phyloP scores from a whole-genome alignment of 1,140 invertebrate species.

The Phymastichus coffea region DNA sequence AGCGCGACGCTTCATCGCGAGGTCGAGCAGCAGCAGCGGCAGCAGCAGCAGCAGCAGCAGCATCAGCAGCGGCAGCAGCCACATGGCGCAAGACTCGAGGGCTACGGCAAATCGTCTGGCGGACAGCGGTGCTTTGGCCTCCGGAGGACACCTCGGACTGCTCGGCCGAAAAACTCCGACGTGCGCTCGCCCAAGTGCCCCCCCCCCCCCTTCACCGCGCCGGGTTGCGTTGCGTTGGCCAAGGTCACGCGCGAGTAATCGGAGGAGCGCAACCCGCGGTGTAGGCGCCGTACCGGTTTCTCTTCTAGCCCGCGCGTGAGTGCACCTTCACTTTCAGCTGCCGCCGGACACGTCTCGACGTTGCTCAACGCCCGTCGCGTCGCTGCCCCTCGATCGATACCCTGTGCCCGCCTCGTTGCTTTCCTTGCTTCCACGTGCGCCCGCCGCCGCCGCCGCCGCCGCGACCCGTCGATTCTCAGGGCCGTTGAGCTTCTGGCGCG shows the following conservation, averaged over 20 bases:
- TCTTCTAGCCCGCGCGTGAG: background rate
- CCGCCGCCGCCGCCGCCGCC: too few relatives aligned
- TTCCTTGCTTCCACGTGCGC: too few relatives aligned
- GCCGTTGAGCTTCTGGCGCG: too few relatives aligned
- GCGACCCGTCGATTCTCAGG: too few relatives aligned
- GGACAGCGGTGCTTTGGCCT: background rate
- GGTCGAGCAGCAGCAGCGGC: slow-evolving; percentile 32
- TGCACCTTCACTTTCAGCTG: slow-evolving; percentile 10
- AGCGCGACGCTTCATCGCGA: slow-evolving; percentile 9
- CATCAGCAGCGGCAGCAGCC: slow-evolving; percentile 26
- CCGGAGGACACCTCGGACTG: too few relatives aligned
- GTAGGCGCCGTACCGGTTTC: too few relatives aligned
- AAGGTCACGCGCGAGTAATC: slow-evolving; percentile 31
- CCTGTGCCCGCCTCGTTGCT: too few relatives aligned
- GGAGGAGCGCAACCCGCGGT: slow-evolving; percentile 29
- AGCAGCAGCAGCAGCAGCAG: slow-evolving; percentile 16
- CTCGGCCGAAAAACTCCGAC: background rate
- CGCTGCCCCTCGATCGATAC: too few relatives aligned
- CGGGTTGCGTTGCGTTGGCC: slow-evolving; percentile 24
- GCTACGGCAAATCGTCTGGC: background rate
- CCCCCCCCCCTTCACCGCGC: background rate
- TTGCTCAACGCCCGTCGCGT: too few relatives aligned
- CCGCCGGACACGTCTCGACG: too few relatives aligned
- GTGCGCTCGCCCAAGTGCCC: background rate
- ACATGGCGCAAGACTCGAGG: slow-evolving; percentile 20